Conservation (phyloP, 2,113 vertebrate species). For the Scortum barcoo region DNA sequence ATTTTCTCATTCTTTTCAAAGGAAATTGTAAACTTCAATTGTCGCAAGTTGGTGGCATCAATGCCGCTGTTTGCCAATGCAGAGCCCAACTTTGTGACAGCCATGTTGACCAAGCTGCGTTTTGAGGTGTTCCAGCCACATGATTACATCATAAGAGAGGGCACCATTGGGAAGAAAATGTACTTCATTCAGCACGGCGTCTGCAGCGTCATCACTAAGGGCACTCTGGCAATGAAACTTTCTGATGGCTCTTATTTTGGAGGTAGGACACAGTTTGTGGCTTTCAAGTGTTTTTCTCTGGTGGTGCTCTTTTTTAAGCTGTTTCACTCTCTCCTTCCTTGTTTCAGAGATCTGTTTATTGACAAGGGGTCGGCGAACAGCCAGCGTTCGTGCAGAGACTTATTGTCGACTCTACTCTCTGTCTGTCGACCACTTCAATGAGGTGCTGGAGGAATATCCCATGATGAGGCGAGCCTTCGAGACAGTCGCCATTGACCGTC, state of each 20-base stretch:
- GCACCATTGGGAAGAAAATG: constrained; percentile 99
- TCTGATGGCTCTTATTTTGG: constrained; percentile 97
- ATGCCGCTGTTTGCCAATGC: constrained; percentile 98
- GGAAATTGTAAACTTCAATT: constrained; percentile 99
- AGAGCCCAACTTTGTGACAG: constrained; percentile 96
- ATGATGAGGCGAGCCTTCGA: constrained; percentile 99
- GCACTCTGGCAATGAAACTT: constrained; percentile 95
- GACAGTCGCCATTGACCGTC: constrained; percentile 96
- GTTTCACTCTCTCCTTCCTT: constrained; percentile 12
- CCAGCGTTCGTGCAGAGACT: constrained; percentile 94
- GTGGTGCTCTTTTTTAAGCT: neutral
- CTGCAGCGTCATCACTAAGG: constrained; percentile 93
- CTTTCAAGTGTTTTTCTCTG: neutral
- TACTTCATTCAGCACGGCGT: constrained; percentile 98
- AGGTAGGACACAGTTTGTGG: constrained; percentile 82
- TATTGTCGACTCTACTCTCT: constrained; percentile 97
- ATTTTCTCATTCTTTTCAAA: constrained; percentile 63
- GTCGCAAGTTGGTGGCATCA: constrained; percentile 96
- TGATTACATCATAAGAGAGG: constrained; percentile 96
- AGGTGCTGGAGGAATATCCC: constrained; percentile 98
- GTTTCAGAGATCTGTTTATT: constrained; percentile 94
- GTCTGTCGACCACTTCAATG: constrained; percentile 97
- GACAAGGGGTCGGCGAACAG: constrained; percentile 93
- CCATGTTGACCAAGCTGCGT: constrained; percentile 97
- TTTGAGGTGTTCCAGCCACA: constrained; percentile 98